Conservation (phyloP, 2,113 vertebrate genomes). For the sheep (Ovis aries) region ARS-UI_Ramb_v3.0 NC_056059.1:117402501-117403000, state of each 20-base stretch:
- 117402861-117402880: not conserved
- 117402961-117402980: not conserved
- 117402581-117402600: not conserved
- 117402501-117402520: not conserved
- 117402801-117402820: not conserved
- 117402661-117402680: not conserved
- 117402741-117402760: not conserved
- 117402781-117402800: not conserved
- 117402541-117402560: not conserved
- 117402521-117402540: not conserved
- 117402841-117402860: not conserved
- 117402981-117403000: not conserved
- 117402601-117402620: not conserved
- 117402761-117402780: not conserved
- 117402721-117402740: not conserved
- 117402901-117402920: not conserved
- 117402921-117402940: accelerated
- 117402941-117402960: not conserved
- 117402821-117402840: not conserved
- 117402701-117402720: not conserved
- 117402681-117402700: not conserved
- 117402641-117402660: not conserved
- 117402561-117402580: not conserved
- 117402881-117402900: not conserved
- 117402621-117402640: not conserved